Evolutionary conservation across 2,888 invertebrate species (phyloP), one percentile per base, ranked within the genome.

Genomic region (Nebria brevicollis): DNA sequence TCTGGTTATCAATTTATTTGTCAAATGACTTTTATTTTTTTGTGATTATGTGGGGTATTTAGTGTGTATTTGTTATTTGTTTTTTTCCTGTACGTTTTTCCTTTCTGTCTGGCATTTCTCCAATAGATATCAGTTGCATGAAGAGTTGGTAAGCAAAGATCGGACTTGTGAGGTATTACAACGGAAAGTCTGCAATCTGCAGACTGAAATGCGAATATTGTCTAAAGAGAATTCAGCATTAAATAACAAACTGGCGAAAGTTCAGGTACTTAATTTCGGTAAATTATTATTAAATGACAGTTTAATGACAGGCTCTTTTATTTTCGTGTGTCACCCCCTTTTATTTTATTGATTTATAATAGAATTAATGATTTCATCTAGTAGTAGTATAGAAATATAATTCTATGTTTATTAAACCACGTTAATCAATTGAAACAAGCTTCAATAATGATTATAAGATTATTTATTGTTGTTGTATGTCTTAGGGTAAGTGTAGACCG

Each of bases 71-170:
- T 26, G 34, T 70, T 26, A 34, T 6, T 70, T 25, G 25, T 70
- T 54, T 54, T 54, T 8, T 5, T 54, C 13, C 54, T 54, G 54
- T 54, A 54, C 54, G 54, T 54, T 13, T 13, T 54, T 54, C 54
- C 13, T 54, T 13, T 13, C 13, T 54, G 8, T 54, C 13, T 74
- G 78, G 65, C 72, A n/a, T 42, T 43, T 43, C 65, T 43, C 43
- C 7, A 88, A 26, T 87, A 94, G 94, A 86, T 93, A 92, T 85
- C 90, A 92, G 84, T 88, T 94, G 83, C 93, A 93, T 86, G 92
- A 93, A 85, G 93, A 93, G 85, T 86, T 93, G 82, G 89, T 93
- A 87, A 91, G 91, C 66, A 93, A 93, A 84, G 93, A 94, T 84
- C 91, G 92, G 84, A 91, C 91, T 15, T 88, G 93, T 83, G 93